Percentiles rank a stretch among this genome's conserved stretches.
Evolutionary conservation across 2,888 invertebrate genomes (phyloP).

Genomic region (Lasius fuliginosus): DNA sequence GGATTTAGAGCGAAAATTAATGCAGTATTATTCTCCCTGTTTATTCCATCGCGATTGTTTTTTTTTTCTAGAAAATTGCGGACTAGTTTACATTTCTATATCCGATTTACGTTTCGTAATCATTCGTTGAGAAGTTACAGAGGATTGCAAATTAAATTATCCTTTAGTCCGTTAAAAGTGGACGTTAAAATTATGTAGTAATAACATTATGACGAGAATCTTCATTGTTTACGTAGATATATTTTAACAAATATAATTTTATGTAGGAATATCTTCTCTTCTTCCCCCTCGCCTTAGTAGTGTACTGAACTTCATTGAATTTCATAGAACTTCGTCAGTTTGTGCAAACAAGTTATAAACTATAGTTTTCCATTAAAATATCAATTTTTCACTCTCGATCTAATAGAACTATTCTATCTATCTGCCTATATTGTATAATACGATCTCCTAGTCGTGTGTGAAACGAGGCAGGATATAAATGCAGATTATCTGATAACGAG

Average conservation of each 20-base stretch:
- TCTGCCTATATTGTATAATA: not conserved
- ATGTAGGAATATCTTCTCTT: not conserved
- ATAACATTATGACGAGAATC: not conserved
- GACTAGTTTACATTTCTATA: not conserved
- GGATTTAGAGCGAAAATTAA: constrained; percentile 41
- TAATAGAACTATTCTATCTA: not conserved
- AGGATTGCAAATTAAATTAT: not conserved
- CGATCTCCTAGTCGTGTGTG: not conserved
- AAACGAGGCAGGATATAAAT: not conserved
- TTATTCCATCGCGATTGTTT: constrained; percentile 2
- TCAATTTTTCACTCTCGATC: not conserved
- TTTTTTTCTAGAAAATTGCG: not conserved
- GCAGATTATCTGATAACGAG: not conserved
- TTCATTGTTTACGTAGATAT: not conserved
- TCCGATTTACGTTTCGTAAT: not conserved
- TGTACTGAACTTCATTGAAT: not conserved
- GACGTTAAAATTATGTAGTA: not conserved
- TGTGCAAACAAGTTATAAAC: constrained; percentile 1
- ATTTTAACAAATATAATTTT: not conserved
- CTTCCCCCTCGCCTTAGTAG: not conserved
- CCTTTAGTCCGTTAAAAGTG: not conserved
- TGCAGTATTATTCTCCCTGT: not conserved
- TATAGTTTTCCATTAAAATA: constrained; percentile 3
- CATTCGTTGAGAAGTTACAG: not conserved
- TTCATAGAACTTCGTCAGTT: not conserved